Percentiles rank a stretch among this genome's conserved stretches.
Conservation (phyloP, 2,113 vertebrate genomes). For the Alethe diademata region DNA sequence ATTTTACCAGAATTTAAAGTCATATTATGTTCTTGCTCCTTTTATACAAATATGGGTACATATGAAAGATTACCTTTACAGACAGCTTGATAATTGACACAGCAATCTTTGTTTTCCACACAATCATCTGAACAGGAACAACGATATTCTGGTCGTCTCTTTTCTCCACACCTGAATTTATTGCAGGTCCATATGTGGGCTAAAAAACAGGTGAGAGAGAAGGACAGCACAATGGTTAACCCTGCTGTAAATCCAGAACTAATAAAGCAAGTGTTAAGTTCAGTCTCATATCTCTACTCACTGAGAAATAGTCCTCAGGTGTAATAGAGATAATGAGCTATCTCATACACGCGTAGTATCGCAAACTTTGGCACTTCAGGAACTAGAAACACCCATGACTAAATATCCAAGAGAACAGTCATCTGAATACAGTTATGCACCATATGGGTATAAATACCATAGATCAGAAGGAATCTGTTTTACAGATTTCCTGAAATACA, state of each 20-base stretch:
- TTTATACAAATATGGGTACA: neutral
- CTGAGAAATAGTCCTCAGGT: neutral
- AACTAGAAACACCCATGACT: neutral
- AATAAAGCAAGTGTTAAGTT: neutral
- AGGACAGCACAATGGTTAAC: neutral
- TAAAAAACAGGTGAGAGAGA: constrained; percentile 35
- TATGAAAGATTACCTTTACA: constrained; percentile 68
- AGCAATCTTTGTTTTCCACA: constrained; percentile 70
- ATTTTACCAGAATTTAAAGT: neutral
- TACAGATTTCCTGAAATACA: neutral
- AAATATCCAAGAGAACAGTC: neutral
- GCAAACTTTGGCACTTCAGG: neutral
- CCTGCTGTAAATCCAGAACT: neutral
- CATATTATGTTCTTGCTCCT: neutral
- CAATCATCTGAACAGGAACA: constrained; percentile 81
- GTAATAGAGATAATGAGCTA: neutral
- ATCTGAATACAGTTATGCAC: neutral
- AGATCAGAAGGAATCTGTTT: neutral
- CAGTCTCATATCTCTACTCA: neutral
- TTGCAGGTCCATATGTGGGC: constrained; percentile 78
- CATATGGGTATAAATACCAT: neutral
- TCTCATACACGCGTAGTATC: rapidly evolving
- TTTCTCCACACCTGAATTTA: constrained; percentile 81
- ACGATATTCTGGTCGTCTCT: constrained; percentile 68
- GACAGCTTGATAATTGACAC: constrained; percentile 71